Base-by-base conservation (phyloP, 2,888 invertebrate genomes). In the Vanessa cardui region DNA sequence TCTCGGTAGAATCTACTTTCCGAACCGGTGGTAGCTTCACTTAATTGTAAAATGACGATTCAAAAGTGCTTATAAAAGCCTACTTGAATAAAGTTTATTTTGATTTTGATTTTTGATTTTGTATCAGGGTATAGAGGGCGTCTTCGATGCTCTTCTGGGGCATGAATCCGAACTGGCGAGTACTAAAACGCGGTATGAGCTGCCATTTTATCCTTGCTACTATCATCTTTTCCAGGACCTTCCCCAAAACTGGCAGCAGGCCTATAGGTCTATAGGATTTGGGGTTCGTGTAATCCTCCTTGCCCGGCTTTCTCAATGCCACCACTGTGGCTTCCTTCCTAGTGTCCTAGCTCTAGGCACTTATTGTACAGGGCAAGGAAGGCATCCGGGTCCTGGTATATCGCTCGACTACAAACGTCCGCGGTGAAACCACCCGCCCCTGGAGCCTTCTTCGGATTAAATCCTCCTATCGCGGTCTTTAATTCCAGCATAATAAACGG, bases 111-210 rank as follows among this genome's bases (percentile, higher is more conserved):
- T n/a, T n/a, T n/a, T n/a, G n/a, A n/a, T n/a, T n/a, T n/a, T n/a
- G n/a, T 2, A 70, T 49, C 0, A 63, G 39, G 33, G 66, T 65
- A n/a, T n/a, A n/a, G n/a, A n/a, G n/a, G n/a, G n/a, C n/a, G n/a
- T n/a, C n/a, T n/a, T n/a, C n/a, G n/a, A 72, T 72, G 26, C 68
- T 46, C 7, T 26, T 44, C n/a, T 72, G 73, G 0, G 72, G 72
- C 54, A 65, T 68, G n/a, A 73, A 73, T 2, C 73, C 74, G 39
- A 69, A 73, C 54, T 74, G 74, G 18, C 60, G 50, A 0, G 50
- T n/a, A 52, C 49, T 65, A 1, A 73, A 26, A 12, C 50, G 39
- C 12, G 61, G 39, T 6, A 58, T 56, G 0, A 73, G 39, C 5
- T 66, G 64, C 62, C 63, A 70, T 2, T 52, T 50, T 5, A 73